Evolutionary conservation across 2,888 invertebrate genomes (phyloP).

Genomic region (Coleophora flavipennella): DNA sequence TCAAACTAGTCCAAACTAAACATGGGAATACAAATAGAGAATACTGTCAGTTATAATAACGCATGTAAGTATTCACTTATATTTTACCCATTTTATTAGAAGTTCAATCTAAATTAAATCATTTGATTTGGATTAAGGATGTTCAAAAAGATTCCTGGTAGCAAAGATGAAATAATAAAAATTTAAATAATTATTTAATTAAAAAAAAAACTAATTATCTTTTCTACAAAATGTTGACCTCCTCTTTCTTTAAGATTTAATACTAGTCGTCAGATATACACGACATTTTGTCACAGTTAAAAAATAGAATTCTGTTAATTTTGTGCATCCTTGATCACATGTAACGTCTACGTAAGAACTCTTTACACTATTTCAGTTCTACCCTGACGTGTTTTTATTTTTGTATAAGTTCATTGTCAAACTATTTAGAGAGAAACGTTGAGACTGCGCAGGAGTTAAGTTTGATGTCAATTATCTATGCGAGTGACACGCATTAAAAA

Average conservation of each 20-base stretch:
- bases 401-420: slow-evolving; percentile 53
- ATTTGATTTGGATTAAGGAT: too few species aligned
- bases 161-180: slow-evolving; percentile 4
- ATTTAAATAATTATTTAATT: slow-evolving; percentile 5
- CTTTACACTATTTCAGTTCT: slow-evolving; percentile 6
- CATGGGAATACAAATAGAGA: slow-evolving; percentile 68
- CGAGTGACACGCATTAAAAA: too few species aligned
- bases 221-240: too few species aligned
- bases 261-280: too few species aligned
- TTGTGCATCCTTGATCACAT: slow-evolving; percentile 18
- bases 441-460: background rate
- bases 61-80: slow-evolving; percentile 49
- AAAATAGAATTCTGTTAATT: background rate
- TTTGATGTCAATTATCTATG: too few species aligned
- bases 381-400: slow-evolving; percentile 22
- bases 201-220: too few species aligned
- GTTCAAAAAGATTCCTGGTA: too few species aligned
- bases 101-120: too few species aligned
- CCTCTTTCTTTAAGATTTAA: too few species aligned
- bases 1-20: slow-evolving; percentile 25
- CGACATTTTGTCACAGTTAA: too few species aligned
- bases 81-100: too few species aligned
- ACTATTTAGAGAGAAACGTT: slow-evolving; percentile 1
- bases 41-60: slow-evolving; percentile 55
- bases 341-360: slow-evolving; percentile 4